Percentiles rank a stretch among this genome's conserved stretches.
phyloP scores from a whole-genome alignment of 1,140 invertebrate species.

The Drosophila bocqueti region DNA sequence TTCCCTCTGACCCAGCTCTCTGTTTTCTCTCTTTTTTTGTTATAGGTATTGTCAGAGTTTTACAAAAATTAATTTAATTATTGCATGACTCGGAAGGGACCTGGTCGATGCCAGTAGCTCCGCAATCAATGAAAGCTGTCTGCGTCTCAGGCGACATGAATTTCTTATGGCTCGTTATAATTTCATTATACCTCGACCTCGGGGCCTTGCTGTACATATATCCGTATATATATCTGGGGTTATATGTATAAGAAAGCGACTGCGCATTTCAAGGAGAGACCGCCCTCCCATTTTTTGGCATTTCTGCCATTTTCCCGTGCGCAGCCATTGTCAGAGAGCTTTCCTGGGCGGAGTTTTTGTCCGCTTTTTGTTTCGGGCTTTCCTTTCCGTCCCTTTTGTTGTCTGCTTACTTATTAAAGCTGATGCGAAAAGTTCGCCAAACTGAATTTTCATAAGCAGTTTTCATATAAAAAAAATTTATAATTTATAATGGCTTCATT shows the following conservation, averaged over 20 bases:
- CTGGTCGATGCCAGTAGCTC: constrained; percentile 3
- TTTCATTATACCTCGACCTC: constrained; percentile 76
- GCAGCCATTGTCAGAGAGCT: constrained; percentile 70
- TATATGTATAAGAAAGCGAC: constrained; percentile 58
- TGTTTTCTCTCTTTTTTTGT: constrained; percentile 18
- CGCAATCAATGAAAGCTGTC: constrained; percentile 59
- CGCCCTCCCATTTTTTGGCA: constrained; percentile 12
- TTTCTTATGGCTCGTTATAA: constrained; percentile 84
- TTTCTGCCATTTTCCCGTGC: constrained; percentile 71
- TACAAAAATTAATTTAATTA: constrained; percentile 74
- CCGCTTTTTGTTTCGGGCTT: constrained; percentile 40
- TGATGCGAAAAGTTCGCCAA: constrained; percentile 70
- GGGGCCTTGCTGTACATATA: constrained; percentile 11
- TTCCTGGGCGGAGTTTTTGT: constrained; percentile 75
- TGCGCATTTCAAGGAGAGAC: constrained; percentile 77
- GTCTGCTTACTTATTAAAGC: constrained; percentile 63
- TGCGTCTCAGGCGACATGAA: constrained; percentile 65
- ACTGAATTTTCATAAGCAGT: constrained; percentile 50
- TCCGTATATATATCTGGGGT: constrained; percentile 11
- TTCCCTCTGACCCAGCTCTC: background rate
- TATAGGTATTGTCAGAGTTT: constrained; percentile 22
- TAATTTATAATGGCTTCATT: constrained; percentile 53
- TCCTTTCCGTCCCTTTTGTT: constrained; percentile 37
- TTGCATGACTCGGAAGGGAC: constrained; percentile 37
- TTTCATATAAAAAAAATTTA: constrained; percentile 22